Evolutionary conservation across 1,140 invertebrate genomes (phyloP), one percentile per base, ranked within the genome.

Genomic region (Tetramorium alpestre): DNA sequence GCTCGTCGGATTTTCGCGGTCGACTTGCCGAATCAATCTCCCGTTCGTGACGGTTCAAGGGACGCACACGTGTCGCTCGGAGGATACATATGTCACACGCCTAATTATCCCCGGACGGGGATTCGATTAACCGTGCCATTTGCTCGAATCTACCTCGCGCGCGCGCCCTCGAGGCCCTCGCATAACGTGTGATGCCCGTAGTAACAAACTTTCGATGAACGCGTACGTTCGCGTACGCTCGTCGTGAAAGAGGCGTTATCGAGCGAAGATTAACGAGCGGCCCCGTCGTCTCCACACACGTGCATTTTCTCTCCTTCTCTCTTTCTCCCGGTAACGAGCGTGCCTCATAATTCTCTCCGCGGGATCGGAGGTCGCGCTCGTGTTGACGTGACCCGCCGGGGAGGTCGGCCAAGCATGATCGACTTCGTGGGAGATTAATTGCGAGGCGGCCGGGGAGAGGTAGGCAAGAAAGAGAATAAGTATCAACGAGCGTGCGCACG

Each of bases 341-440:
- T 51, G 70, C 76, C 69, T 87, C 69, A 87, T 69, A 87, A 87
- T 84, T 84, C 62, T 72, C 72, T 49, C 25, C 41, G 80, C 51
- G 25, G 62, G 86, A 44, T 87, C 80, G 69, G 56, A 87, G 86
- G 80, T 87, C 80, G 86, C 49, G 58, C 80, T 87, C 80, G 80
- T 85, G 86, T 87, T 87, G 86, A 87, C 86, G 86, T 80, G 86
- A 87, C 86, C 86, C 80, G 80, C 60, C 86, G 47, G 62, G 65
- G 77, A 86, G 78, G 85, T 87, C 78, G 77, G 67, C 65, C 67
- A 47, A 70, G 65, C 85, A 81, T 84, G 85, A 81, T 88, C 85
- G 85, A 72, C 44, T 62, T 88, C 56, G 87, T 72, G 72, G 85
- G 60, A 80, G 85, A 86, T 77, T 86, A 77, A 86, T 86, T 86